A percentile compares a stretch with the other conserved stretches of the same genome.
These are phyloP conservation scores for Dicrurus megarhynchus DNA, from an alignment of 2,113 vertebrate species.

Conservation along the genomic window DNA sequence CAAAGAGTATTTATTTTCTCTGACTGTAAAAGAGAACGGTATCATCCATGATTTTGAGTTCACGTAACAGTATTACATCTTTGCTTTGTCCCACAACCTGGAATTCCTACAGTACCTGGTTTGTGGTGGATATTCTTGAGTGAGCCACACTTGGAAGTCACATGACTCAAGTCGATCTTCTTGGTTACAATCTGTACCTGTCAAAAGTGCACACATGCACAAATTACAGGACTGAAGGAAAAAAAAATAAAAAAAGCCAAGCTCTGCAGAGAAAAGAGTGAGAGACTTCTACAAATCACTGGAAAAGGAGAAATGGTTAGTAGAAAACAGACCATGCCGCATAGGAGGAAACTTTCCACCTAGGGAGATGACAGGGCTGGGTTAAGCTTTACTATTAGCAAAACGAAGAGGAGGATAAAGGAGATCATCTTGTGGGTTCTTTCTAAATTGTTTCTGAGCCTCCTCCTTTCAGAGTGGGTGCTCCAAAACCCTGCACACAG, in stretches of 20 bases:
- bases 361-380: background rate
- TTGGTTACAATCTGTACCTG: slow-evolving; percentile 92
- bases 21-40: background rate
- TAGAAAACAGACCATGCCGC: slow-evolving; percentile 40
- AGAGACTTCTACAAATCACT: slow-evolving; percentile 42
- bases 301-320: slow-evolving; percentile 64
- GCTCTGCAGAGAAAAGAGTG: background rate
- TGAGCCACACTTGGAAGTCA: slow-evolving; percentile 92
- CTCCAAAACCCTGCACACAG: background rate
- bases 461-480: background rate
- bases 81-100: background rate
- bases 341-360: slow-evolving; percentile 19
- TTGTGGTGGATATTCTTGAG: slow-evolving; percentile 91
- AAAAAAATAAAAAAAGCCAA: background rate
- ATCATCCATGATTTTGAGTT: background rate
- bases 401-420: slow-evolving; percentile 20
- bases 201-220: background rate
- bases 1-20: background rate
- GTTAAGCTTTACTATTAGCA: slow-evolving; percentile 52
- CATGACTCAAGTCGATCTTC: slow-evolving; percentile 93
- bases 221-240: background rate
- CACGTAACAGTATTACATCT: background rate
- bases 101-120: slow-evolving; percentile 81
- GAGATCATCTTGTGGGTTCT: background rate
- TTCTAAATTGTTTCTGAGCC: slow-evolving; percentile 1